Evolutionary conservation across 2,888 invertebrate species (phyloP).

Genomic region (Dorcus hopei): DNA sequence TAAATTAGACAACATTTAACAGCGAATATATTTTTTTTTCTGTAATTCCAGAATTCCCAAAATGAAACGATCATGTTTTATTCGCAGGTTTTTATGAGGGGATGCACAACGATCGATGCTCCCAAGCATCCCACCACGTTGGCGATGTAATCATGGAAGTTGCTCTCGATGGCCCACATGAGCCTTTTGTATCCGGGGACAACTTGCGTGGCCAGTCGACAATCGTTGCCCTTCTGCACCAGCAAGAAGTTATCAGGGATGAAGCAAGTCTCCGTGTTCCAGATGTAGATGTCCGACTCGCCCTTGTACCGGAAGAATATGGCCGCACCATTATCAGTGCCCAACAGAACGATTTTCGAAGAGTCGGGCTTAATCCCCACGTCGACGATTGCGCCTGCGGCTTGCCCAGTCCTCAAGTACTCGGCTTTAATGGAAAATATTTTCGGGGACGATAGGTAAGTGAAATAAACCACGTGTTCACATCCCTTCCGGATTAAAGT

Average conservation of each 20-base stretch:
- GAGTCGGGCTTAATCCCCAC: slow-evolving; percentile 55
- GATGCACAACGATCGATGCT: slow-evolving; percentile 60
- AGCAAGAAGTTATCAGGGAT: slow-evolving; percentile 55
- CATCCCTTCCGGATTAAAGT: slow-evolving; percentile 53
- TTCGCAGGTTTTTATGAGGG: slow-evolving; percentile 54
- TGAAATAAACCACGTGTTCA: slow-evolving; percentile 56
- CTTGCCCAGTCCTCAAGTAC: slow-evolving; percentile 54
- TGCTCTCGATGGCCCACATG: slow-evolving; percentile 65
- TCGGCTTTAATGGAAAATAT: slow-evolving; percentile 58
- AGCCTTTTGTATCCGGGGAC: slow-evolving; percentile 57
- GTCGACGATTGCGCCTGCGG: slow-evolving; percentile 57
- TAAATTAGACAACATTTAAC: not conserved
- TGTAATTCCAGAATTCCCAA: not conserved
- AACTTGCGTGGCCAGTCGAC: slow-evolving; percentile 60
- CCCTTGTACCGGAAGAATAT: slow-evolving; percentile 63
- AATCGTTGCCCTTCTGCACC: slow-evolving; percentile 59
- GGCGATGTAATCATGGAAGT: slow-evolving; percentile 63
- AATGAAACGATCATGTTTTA: slow-evolving; percentile 10
- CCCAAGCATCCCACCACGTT: slow-evolving; percentile 60
- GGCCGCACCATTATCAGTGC: slow-evolving; percentile 58
- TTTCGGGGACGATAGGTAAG: slow-evolving; percentile 56
- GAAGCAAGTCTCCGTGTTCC: slow-evolving; percentile 61
- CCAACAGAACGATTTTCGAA: slow-evolving; percentile 56
- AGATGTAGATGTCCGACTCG: slow-evolving; percentile 60
- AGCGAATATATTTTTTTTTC: not conserved